Evolutionary conservation across 92 coral and sea anemone species (phyloP).

Genomic region (Porites divaricata): DNA sequence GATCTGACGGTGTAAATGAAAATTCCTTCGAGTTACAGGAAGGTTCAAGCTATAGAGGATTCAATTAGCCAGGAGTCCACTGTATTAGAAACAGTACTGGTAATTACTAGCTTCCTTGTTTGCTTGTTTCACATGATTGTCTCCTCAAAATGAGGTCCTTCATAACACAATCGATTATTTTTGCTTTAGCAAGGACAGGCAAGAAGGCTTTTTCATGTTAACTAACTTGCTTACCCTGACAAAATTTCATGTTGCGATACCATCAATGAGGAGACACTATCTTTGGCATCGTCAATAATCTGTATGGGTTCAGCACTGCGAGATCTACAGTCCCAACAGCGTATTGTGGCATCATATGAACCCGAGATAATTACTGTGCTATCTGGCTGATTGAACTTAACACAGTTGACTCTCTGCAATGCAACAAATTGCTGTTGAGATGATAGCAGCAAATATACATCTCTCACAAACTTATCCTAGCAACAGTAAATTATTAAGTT

Average conservation of each 20-base stretch:
- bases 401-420: slow-evolving; percentile 90
- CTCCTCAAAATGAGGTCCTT: no score
- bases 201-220: neutral
- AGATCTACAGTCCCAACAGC: slow-evolving; percentile 94
- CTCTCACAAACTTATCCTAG: no score
- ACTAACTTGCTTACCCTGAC: slow-evolving; percentile 71
- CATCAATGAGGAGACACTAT: slow-evolving; percentile 83
- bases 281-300: slow-evolving; percentile 94
- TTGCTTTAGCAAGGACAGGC: neutral
- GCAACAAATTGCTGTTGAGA: neutral
- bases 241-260: slow-evolving; percentile 90
- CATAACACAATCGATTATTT: no score
- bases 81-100: no score
- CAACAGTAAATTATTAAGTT: no score
- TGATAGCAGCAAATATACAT: no score
- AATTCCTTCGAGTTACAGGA: no score
- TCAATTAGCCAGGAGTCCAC: no score
- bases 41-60: no score
- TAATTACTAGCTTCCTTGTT: no score
- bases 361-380: slow-evolving; percentile 92
- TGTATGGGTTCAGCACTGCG: slow-evolving; percentile 95
- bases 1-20: no score
- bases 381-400: slow-evolving; percentile 93
- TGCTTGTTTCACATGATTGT: no score
- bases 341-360: slow-evolving; percentile 93